Percentiles rank a stretch among this genome's conserved stretches.
These are phyloP conservation scores for Anaspis maculata DNA, from an alignment of 2,888 invertebrate species.

Conservation along the genomic window DNA sequence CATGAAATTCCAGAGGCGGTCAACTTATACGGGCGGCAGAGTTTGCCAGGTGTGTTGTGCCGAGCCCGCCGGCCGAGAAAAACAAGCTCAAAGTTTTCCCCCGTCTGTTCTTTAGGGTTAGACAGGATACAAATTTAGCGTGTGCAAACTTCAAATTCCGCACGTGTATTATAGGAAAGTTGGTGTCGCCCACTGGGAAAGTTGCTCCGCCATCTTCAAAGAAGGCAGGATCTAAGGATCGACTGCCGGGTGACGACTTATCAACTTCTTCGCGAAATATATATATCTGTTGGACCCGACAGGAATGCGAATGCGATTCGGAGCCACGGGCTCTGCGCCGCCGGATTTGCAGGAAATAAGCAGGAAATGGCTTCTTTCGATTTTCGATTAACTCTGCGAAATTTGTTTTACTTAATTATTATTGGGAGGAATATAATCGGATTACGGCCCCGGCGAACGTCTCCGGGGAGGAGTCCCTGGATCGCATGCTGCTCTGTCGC, in stretches of 20 bases:
- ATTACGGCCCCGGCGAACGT: constrained; percentile 10
- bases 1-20: no score
- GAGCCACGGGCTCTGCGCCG: constrained; percentile 2
- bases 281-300: constrained; percentile 18
- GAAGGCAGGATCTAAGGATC: constrained; percentile 17
- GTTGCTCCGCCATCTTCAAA: neutral
- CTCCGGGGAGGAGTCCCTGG: no score
- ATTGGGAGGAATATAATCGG: constrained; percentile 10
- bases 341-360: constrained; percentile 23
- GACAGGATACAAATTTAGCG: no score
- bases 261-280: constrained; percentile 22
- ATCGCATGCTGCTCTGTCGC: no score
- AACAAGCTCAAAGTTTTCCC: no score
- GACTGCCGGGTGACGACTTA: constrained; percentile 23
- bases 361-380: constrained; percentile 27
- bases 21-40: no score
- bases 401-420: constrained; percentile 22
- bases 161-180: constrained; percentile 3
- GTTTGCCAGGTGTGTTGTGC: no score
- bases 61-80: no score
- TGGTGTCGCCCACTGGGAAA: neutral
- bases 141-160: constrained; percentile 10
- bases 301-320: constrained; percentile 19
- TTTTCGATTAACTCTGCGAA: constrained; percentile 20
- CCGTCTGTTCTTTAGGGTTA: no score